Percentiles rank a stretch among this genome's conserved stretches.
These are phyloP conservation scores for Sitophilus oryzae DNA, from an alignment of 1,140 invertebrate species.

Conservation along the genomic window DNA sequence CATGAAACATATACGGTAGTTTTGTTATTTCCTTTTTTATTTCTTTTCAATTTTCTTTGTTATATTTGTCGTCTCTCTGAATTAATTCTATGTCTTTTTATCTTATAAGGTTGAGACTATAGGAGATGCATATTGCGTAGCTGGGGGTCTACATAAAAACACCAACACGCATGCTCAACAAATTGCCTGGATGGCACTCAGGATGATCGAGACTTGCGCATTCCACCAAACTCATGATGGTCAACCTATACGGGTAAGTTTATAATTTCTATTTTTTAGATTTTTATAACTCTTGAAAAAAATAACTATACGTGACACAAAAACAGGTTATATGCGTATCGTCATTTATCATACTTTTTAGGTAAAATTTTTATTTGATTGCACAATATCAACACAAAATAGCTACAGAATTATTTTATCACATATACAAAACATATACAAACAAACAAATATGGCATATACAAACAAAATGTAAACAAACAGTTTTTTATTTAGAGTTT, in stretches of 20 bases:
- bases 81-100: conserved; percentile 2
- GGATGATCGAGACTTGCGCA: conserved; percentile 85
- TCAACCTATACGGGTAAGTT: conserved; percentile 75
- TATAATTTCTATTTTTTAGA: too few relatives aligned
- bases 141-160: conserved; percentile 79
- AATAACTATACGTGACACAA: too few relatives aligned
- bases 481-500: too few relatives aligned
- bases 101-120: conserved; percentile 81
- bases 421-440: too few relatives aligned
- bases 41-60: background rate
- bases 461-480: too few relatives aligned
- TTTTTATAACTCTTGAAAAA: too few relatives aligned
- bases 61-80: background rate
- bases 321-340: too few relatives aligned
- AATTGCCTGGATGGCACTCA: conserved; percentile 90
- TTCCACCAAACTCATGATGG: conserved; percentile 85
- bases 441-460: too few relatives aligned
- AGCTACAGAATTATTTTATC: too few relatives aligned
- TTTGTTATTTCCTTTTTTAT: background rate
- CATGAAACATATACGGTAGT: background rate
- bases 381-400: too few relatives aligned
- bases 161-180: conserved; percentile 84
- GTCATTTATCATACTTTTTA: too few relatives aligned
- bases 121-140: conserved; percentile 93
- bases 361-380: too few relatives aligned